Conservation (phyloP, 2,797 vertebrate genomes). For the Netta rufina region DNA sequence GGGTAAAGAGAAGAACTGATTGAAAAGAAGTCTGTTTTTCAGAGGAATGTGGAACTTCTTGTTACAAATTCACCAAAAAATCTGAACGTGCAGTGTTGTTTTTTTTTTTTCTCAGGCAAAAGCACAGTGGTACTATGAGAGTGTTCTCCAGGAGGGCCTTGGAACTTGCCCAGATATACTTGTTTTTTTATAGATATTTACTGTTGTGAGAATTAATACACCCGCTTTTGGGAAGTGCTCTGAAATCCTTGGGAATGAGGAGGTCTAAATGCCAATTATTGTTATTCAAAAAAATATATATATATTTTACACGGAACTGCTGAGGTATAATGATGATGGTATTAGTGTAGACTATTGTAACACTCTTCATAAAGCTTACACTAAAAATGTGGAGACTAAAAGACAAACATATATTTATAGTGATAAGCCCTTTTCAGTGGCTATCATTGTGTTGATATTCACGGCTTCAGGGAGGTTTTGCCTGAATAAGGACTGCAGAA, state of each 20-base stretch:
- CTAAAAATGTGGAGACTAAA: not conserved
- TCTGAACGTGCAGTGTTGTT: not conserved
- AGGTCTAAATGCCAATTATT: not conserved
- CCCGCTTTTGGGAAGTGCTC: not conserved
- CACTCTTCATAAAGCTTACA: not conserved
- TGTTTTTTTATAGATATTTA: not conserved
- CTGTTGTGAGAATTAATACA: not conserved
- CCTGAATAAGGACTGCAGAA: conserved; percentile 2
- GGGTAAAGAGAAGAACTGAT: conserved; percentile 16
- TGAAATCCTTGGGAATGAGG: not conserved
- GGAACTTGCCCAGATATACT: not conserved
- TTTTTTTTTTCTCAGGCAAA: not conserved
- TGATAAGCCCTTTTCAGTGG: not conserved
- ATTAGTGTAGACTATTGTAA: not conserved
- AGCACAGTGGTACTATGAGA: not conserved
- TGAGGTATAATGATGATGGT: not conserved
- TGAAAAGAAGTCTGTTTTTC: not conserved
- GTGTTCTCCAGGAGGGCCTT: not conserved
- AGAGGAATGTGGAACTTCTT: not conserved
- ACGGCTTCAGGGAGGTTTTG: not conserved
- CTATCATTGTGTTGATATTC: not conserved
- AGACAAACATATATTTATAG: not conserved
- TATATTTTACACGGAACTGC: not conserved
- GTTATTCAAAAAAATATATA: not conserved
- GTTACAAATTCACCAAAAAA: conserved; percentile 1